A percentile compares a stretch with the other conserved stretches of the same genome.
These are phyloP conservation scores for Chaetops frenatus DNA, from an alignment of 2,113 vertebrate species.

Conservation along the genomic window DNA sequence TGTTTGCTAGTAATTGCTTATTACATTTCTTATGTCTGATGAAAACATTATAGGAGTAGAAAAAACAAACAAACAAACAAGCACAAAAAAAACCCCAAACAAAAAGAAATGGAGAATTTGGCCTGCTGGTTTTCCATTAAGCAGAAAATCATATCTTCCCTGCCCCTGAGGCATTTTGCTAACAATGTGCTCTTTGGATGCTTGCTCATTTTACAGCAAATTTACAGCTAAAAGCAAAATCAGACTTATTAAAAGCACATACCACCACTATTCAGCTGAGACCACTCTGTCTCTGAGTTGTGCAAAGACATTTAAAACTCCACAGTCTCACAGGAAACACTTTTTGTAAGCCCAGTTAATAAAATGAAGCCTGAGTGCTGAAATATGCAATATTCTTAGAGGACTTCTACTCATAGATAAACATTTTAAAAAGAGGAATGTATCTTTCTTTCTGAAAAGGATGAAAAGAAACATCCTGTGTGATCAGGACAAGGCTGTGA, in stretches of 20 bases:
- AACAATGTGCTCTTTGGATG: background rate
- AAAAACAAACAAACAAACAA: background rate
- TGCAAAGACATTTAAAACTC: background rate
- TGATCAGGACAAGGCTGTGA: background rate
- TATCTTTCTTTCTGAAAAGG: background rate
- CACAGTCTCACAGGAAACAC: background rate
- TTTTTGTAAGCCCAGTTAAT: background rate
- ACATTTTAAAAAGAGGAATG: background rate
- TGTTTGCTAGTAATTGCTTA: background rate
- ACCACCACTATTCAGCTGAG: background rate
- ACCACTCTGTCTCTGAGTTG: background rate
- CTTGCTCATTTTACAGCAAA: background rate
- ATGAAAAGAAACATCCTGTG: background rate
- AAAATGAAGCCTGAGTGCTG: background rate
- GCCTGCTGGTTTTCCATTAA: background rate
- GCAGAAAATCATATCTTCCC: background rate
- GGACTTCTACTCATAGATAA: background rate
- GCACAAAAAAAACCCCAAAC: rapidly evolving
- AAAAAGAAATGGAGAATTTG: background rate
- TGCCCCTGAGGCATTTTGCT: background rate
- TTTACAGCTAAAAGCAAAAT: conserved; percentile 5
- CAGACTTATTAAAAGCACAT: background rate
- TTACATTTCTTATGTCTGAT: background rate
- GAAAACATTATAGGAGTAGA: background rate
- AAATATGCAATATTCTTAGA: background rate